phyloP scores from a whole-genome alignment of 2,797 vertebrate genomes.

The Scolopax bukidnonensis region DNA sequence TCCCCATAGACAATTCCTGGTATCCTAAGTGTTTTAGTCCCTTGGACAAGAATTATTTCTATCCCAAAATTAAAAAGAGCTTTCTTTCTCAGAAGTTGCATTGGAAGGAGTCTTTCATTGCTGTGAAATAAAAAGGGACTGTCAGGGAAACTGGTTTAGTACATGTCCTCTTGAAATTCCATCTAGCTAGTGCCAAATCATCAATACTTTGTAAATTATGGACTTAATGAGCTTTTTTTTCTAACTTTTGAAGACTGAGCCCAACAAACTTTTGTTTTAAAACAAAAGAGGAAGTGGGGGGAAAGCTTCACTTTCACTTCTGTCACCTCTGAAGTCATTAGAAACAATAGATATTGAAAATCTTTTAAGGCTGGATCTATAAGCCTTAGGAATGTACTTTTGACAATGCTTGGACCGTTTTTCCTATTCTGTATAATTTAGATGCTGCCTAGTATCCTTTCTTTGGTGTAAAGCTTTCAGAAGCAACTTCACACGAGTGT shows the following conservation, averaged over 20 bases:
- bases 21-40: neutral
- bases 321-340: neutral
- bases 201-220: neutral
- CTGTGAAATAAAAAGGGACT: neutral
- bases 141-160: neutral
- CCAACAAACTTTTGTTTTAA: neutral
- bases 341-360: neutral
- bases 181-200: neutral
- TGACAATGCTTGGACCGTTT: neutral
- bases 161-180: neutral
- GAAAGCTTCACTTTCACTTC: neutral
- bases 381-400: neutral
- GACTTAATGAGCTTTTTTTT: neutral
- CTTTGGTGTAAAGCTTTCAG: neutral
- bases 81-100: neutral
- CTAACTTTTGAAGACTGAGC: neutral
- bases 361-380: neutral
- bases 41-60: neutral
- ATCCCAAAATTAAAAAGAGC: neutral
- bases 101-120: neutral
- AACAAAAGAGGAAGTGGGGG: accelerated
- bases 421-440: neutral
- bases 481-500: neutral
- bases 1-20: neutral
- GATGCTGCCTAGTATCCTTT: neutral